Percentiles rank a stretch among this genome's conserved stretches.
These are phyloP conservation scores for Toxostoma redivivum DNA, from an alignment of 2,113 vertebrate genomes.

Conservation along the genomic window DNA sequence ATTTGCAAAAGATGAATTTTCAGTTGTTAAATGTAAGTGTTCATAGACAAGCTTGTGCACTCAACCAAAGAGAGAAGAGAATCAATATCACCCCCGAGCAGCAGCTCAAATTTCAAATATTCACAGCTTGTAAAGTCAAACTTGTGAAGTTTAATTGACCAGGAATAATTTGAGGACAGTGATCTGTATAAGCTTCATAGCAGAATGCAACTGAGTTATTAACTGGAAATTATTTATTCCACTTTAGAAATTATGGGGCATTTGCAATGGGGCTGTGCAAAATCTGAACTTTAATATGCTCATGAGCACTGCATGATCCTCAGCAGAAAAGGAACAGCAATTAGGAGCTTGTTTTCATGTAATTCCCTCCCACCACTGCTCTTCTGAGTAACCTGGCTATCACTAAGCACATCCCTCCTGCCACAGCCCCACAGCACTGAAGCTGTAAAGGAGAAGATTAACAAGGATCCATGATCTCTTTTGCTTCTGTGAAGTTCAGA, in stretches of 20 bases:
- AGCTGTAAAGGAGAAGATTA: neutral
- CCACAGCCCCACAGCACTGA: neutral
- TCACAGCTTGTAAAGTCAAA: constrained; percentile 41
- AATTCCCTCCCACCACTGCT: neutral
- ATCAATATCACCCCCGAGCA: constrained; percentile 27
- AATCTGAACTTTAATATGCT: neutral
- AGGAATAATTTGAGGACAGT: constrained; percentile 35
- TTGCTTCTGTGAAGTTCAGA: neutral
- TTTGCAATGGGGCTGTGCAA: neutral
- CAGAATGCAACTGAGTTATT: neutral
- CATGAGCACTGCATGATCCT: neutral
- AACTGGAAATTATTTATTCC: constrained; percentile 29
- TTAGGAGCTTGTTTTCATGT: neutral
- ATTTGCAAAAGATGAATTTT: constrained; percentile 37
- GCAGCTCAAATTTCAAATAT: constrained; percentile 47
- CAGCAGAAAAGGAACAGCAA: neutral
- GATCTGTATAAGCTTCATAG: neutral
- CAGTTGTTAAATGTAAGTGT: neutral
- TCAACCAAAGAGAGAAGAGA: constrained; percentile 11
- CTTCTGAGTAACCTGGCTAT: neutral
- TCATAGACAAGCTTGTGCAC: constrained; percentile 11
- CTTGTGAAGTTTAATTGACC: constrained; percentile 56
- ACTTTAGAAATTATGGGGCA: constrained; percentile 14
- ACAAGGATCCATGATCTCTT: neutral
- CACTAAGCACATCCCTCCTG: neutral